Evolutionary conservation across 2,888 invertebrate species (phyloP).

Genomic region (Eledona agricola): DNA sequence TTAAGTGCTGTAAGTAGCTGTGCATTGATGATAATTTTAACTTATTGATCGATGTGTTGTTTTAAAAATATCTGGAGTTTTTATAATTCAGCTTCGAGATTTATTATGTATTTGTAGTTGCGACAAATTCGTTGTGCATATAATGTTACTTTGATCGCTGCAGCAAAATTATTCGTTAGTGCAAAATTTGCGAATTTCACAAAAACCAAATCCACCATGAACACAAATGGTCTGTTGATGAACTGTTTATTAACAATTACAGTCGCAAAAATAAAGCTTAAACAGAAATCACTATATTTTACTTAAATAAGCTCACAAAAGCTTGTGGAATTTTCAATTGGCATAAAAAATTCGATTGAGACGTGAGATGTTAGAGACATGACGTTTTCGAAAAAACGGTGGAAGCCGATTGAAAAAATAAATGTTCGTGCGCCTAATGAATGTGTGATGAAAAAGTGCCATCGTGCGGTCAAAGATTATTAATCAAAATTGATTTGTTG

Average conservation of each 20-base stretch:
- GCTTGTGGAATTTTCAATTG: too few species aligned
- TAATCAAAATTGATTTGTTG: conserved; percentile 26
- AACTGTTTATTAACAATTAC: conserved; percentile 34
- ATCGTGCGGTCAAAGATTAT: conserved; percentile 16
- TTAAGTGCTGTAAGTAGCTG: too few species aligned
- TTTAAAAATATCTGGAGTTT: too few species aligned
- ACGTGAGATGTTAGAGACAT: too few species aligned
- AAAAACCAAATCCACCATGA: conserved; percentile 2
- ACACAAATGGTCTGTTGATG: conserved; percentile 33
- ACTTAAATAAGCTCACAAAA: too few species aligned
- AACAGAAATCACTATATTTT: background rate
- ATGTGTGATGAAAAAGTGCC: conserved; percentile 21
- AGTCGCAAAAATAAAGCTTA: conserved; percentile 1
- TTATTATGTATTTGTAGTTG: background rate
- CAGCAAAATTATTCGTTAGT: conserved; percentile 4
- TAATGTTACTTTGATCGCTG: conserved; percentile 4
- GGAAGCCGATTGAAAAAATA: conserved; percentile 26
- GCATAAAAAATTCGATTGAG: too few species aligned
- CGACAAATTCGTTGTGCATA: conserved; percentile 5
- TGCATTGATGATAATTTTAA: too few species aligned
- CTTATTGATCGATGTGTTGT: too few species aligned
- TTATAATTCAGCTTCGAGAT: too few species aligned
- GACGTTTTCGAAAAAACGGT: background rate
- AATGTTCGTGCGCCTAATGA: conserved; percentile 10
- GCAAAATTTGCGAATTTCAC: conserved; percentile 9